Evolutionary conservation across 2,113 vertebrate genomes (phyloP).

Genomic region (Lepus timidus): DNA sequence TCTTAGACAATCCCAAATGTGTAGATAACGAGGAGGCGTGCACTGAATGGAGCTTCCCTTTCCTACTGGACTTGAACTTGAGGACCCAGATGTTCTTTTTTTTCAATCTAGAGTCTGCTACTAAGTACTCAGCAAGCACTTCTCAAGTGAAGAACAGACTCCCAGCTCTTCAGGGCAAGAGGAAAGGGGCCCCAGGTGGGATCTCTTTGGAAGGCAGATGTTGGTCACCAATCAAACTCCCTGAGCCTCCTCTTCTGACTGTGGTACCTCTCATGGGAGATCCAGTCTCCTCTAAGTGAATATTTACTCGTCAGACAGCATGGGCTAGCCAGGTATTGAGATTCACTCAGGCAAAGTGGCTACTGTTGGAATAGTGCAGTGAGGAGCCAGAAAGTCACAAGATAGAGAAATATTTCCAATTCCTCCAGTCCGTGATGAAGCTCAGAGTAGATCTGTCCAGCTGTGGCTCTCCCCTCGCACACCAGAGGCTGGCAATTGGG

Average conservation of each 20-base stretch:
- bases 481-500: background rate
- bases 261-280: background rate
- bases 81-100: background rate
- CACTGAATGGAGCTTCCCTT: background rate
- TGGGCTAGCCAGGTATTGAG: background rate
- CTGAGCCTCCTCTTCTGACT: background rate
- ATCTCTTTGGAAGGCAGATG: constrained; percentile 34
- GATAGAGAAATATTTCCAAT: background rate
- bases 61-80: background rate
- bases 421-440: background rate
- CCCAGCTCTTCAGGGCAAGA: background rate
- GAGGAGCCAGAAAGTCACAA: background rate
- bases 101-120: background rate
- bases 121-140: background rate
- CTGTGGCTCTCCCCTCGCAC: rapidly evolving
- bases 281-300: background rate
- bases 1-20: constrained; percentile 29
- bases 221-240: constrained; percentile 6
- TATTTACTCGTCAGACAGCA: background rate
- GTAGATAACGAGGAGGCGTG: background rate
- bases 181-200: background rate
- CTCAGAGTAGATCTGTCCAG: background rate
- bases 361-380: background rate
- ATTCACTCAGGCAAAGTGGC: background rate
- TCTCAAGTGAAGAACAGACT: background rate